Evolutionary conservation across 2,797 vertebrate genomes (phyloP).

Genomic region (Molossus molossus): DNA sequence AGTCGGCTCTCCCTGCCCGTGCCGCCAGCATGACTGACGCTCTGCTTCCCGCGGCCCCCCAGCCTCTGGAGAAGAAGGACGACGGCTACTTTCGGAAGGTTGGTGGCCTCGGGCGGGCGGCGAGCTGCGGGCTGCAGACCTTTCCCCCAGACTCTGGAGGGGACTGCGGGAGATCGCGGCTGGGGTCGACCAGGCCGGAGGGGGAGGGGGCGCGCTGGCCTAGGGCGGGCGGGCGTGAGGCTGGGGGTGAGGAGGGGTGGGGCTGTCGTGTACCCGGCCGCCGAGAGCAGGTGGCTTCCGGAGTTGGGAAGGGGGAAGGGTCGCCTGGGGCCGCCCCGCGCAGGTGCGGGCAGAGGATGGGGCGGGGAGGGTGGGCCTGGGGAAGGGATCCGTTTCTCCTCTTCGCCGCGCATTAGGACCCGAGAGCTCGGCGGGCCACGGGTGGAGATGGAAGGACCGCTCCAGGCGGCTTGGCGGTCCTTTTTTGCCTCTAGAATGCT

Average conservation of each 20-base stretch:
- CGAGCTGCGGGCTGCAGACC: not conserved
- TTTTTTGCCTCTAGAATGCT: not conserved
- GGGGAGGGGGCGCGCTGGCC: conserved; percentile 7
- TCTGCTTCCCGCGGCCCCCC: conserved; percentile 76
- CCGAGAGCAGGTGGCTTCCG: conserved; percentile 57
- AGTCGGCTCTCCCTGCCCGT: not conserved
- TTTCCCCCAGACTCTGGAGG: not conserved
- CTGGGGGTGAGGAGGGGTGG: accelerated
- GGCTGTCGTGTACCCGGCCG: not conserved
- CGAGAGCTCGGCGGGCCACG: not conserved
- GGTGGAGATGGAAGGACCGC: not conserved
- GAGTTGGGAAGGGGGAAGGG: not conserved
- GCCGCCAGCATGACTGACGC: conserved; percentile 80
- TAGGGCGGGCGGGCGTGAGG: not conserved
- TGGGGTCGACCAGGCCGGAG: conserved; percentile 42
- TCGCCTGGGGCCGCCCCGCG: not conserved
- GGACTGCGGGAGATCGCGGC: not conserved
- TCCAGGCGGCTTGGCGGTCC: not conserved
- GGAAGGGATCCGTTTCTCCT: not conserved
- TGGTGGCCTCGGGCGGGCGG: not conserved
- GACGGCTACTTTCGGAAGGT: conserved; percentile 90
- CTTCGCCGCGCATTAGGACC: too few species aligned
- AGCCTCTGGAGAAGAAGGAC: conserved; percentile 77
- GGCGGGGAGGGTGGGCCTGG: not conserved
- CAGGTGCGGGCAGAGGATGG: not conserved